Base-by-base conservation (phyloP, 2,888 invertebrate genomes). In the Epistrophe eligans region DNA sequence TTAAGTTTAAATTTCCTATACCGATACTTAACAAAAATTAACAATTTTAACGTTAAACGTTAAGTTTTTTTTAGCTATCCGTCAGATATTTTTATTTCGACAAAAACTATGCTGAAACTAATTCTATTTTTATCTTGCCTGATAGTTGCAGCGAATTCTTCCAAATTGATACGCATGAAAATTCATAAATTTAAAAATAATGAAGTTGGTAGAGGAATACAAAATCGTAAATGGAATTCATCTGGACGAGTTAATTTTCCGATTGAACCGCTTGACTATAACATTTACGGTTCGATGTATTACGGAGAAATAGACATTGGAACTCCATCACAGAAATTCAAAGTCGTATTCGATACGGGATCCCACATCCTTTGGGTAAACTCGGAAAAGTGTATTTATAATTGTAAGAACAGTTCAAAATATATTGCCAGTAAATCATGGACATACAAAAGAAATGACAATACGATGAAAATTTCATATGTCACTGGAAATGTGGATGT, bases 321-420 rank as follows among this genome's bases (percentile, higher is more conserved):
- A 80, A 95, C 95, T 60, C 99, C 99, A 24, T 96, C 98, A 74
- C 99, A 99, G 94, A 94, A 94, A 15, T 99, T 99, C 93, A 96
- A 96, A 91, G 99, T 99, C 85, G 97, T 99, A 80, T 99, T 99
- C 93, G 99, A 99, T 93, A 99, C 99, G 0, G 99, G 99, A 88
- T 99, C 99, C 6, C 98, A 99, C 55, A 99, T 99, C 93, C 95
- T 99, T 77, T 99, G 99, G 99, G 96, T n/a, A n/a, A n/a, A n/a
- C n/a, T n/a, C n/a, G n/a, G n/a, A n/a, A n/a, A n/a, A n/a, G n/a
- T n/a, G n/a, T n/a, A n/a, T n/a, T n/a, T n/a, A n/a, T n/a, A n/a
- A n/a, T n/a, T 99, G 99, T 93, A 93, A 98, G 96, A 93, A 95
- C 97, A 99, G 99, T 93, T 97, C 98, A 93, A 99, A 99, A 93